Conservation (phyloP, 2,888 invertebrate species). For the Fragum whitleyi region DNA sequence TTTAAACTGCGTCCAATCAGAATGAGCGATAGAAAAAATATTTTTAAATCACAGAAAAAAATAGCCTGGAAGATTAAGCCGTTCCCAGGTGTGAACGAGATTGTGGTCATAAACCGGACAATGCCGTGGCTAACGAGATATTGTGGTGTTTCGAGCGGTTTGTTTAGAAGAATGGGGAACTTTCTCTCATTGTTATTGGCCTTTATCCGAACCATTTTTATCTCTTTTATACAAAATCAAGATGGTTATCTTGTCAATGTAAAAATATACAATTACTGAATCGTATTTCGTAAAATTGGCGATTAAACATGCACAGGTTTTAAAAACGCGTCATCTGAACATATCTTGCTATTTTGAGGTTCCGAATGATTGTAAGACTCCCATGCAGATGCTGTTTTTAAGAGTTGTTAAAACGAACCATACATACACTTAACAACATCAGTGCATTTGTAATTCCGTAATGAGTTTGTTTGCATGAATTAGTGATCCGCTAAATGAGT, state of each 20-base stretch:
- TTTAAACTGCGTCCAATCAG: too few relatives aligned
- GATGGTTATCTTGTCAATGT: background rate
- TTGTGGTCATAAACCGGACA: background rate
- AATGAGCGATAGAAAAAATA: too few relatives aligned
- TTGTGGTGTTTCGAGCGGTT: background rate
- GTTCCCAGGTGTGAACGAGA: too few relatives aligned
- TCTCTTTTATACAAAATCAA: background rate
- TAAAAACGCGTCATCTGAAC: background rate
- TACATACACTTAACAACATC: too few relatives aligned
- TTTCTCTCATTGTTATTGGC: background rate
- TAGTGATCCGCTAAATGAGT: too few relatives aligned
- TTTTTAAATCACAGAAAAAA: too few relatives aligned
- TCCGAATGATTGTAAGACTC: too few relatives aligned
- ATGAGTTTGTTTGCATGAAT: too few relatives aligned
- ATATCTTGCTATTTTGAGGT: background rate
- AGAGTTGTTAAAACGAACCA: too few relatives aligned
- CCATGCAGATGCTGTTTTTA: too few relatives aligned
- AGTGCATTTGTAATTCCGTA: too few relatives aligned
- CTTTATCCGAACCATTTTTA: background rate
- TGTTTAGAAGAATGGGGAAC: background rate
- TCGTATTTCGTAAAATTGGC: conserved; percentile 4
- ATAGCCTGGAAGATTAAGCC: too few relatives aligned
- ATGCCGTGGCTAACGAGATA: background rate
- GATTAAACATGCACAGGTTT: conserved; percentile 23
- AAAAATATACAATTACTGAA: conserved; percentile 17